Evolutionary conservation across 2,888 invertebrate genomes (phyloP).

Genomic region (Catocala sponsa): DNA sequence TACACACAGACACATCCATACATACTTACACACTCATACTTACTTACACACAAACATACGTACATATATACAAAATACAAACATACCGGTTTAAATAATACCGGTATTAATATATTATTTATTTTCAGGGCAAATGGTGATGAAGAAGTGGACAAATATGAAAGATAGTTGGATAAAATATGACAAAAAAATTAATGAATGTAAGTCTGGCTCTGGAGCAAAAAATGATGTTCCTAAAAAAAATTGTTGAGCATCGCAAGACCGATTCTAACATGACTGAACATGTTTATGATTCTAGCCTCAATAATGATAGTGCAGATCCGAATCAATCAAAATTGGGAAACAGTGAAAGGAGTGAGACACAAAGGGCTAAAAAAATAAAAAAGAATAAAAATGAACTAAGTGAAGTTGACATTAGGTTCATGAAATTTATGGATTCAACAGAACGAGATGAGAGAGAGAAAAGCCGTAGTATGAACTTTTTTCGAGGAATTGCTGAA

Average conservation of each 20-base stretch:
- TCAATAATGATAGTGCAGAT: constrained; percentile 39
- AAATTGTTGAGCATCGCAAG: constrained; percentile 40
- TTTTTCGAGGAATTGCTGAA: constrained; percentile 2
- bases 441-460: neutral
- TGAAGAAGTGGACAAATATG: constrained; percentile 41
- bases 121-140: constrained; percentile 20
- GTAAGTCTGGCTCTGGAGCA: constrained; percentile 46
- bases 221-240: constrained; percentile 29
- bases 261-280: constrained; percentile 45
- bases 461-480: neutral
- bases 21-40: neutral
- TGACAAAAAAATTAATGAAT: constrained; percentile 49
- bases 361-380: too few relatives aligned
- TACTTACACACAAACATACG: too few relatives aligned
- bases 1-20: constrained; percentile 2
- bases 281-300: constrained; percentile 37
- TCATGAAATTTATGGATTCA: too few relatives aligned
- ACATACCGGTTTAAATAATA: neutral
- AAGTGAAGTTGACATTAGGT: neutral
- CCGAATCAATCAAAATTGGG: constrained; percentile 17
- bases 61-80: neutral
- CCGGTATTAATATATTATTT: neutral
- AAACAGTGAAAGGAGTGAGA: too few relatives aligned
- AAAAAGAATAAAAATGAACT: constrained; percentile 29
- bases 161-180: constrained; percentile 53